Evolutionary conservation across 1,140 invertebrate genomes (phyloP), one percentile per base, ranked within the genome.

Genomic region (Drosophila melanica): DNA sequence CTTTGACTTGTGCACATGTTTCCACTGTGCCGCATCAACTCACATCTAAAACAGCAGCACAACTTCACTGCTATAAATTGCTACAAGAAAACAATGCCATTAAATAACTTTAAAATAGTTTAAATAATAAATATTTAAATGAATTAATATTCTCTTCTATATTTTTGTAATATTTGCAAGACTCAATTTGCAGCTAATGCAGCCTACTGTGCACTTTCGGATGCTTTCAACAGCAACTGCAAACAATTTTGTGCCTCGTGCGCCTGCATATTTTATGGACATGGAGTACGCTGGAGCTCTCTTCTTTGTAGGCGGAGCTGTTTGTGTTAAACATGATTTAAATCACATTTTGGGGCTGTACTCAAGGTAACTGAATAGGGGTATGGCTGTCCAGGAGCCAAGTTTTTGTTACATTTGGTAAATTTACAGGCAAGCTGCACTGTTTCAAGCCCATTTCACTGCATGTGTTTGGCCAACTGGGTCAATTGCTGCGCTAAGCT

Each of bases 311-410:
- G n/a, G 39, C 27, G 33, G 47, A 30, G 64, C 27, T 44, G 60
- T 76, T 75, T 79, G 57, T 86, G 54, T 59, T 81, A 79, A 86
- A 86, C 79, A 82, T 87, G 82, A 62, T 76, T 87, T 84, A 82
- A 89, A 89, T 89, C 82, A 87, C 82, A 82, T 89, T 87, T 87
- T 59, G 79, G 76, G 69, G 69, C 84, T 84, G 82, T 89, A 89
- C 89, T 87, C 84, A 89, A 84, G 82, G 79, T 79, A 84, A 79
- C 65, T 74, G 89, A 89, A 89, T 82, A 87, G 67, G 60, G 63
- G 58, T 48, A 57, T 65, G 55, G 64, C 45, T 71, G 54, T 54
- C 48, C 41, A 53, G 53, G 75, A 63, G 58, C 48, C 47, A 59
- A 48, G 81, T 64, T 75, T 79, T 69, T 67, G 82, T 69, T 87